Percentiles rank a stretch among this genome's conserved stretches.
phyloP scores from a whole-genome alignment of 2,113 vertebrate genomes.

The Cathartes aura region DNA sequence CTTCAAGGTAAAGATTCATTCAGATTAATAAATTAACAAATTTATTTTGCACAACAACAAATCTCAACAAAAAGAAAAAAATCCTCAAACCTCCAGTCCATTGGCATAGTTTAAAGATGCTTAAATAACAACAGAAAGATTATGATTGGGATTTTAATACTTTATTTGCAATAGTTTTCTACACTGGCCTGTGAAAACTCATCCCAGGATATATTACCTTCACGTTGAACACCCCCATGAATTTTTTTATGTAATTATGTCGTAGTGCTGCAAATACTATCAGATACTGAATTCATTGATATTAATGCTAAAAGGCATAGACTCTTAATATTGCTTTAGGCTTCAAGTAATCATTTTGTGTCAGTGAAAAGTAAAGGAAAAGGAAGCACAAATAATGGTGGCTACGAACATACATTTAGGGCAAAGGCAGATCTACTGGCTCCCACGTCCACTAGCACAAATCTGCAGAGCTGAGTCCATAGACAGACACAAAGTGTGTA shows the following conservation, averaged over 20 bases:
- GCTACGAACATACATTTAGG: background rate
- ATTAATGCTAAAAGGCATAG: background rate
- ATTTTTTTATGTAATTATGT: background rate
- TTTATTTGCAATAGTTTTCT: background rate
- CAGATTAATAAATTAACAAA: background rate
- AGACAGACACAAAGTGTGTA: background rate
- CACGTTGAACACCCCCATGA: rapidly evolving
- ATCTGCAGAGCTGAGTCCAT: background rate
- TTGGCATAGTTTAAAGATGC: background rate
- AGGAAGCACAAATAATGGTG: background rate
- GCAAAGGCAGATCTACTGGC: background rate
- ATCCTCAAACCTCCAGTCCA: background rate
- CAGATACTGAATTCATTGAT: background rate
- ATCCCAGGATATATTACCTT: background rate
- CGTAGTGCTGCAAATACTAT: background rate
- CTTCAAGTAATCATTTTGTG: background rate
- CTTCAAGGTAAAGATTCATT: background rate
- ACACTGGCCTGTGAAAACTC: background rate
- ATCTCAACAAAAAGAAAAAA: background rate
- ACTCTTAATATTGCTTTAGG: background rate
- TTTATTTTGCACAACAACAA: background rate
- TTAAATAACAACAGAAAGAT: background rate
- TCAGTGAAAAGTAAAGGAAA: background rate
- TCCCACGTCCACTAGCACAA: background rate
- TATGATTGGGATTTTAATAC: background rate